Base-by-base conservation (phyloP, 1,140 invertebrate species). In the Melanaphis sacchari region DNA sequence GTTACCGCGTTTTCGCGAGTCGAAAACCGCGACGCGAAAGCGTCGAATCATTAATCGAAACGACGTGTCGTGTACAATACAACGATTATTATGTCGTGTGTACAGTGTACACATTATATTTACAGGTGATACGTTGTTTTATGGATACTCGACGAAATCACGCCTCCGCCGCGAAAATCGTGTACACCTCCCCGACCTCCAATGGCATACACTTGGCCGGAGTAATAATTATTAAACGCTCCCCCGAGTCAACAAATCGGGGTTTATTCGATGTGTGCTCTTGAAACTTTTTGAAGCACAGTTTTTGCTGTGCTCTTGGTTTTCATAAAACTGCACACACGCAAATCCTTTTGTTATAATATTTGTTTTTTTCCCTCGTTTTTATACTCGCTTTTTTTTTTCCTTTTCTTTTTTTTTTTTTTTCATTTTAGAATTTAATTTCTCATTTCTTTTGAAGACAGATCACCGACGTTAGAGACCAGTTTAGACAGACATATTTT, bases 141-240 rank as follows among this genome's bases (percentile, higher is more conserved):
- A 76, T n/a, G 31, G 21, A 15, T 5, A n/a, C 36, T 76, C 4
- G 26, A 90, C 6, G 26, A 90, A 22, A 90, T 59, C 31, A 59
- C 41, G 38, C 24, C 40, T 26, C 24, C 40, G 31, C 40, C 36
- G 38, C 2, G 49, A 38, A 90, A 54, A 24, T 40, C 52, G 11
- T 52, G 22, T 52, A 31, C 2, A n/a, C 41, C 66, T 26, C 38
- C 38, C n/a, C n/a, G n/a, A n/a, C n/a, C n/a, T n/a, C n/a, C n/a
- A n/a, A 41, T 26, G 40, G 31, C 7, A 41, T n/a, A 49, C 8
- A 38, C 46, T 59, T 21, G 52, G 41, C 8, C 0, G 21, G 38
- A 41, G 52, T 90, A 90, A 90, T 90, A 90, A 90, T 90, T 90
- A 90, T 90, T 90, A 90, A 66, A 41, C 59, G 41, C 11, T 59